Percentiles rank a stretch among this genome's conserved stretches.
These are phyloP conservation scores for Toxotes jaculatrix DNA, from an alignment of 2,113 vertebrate genomes.

Conservation along the genomic window DNA sequence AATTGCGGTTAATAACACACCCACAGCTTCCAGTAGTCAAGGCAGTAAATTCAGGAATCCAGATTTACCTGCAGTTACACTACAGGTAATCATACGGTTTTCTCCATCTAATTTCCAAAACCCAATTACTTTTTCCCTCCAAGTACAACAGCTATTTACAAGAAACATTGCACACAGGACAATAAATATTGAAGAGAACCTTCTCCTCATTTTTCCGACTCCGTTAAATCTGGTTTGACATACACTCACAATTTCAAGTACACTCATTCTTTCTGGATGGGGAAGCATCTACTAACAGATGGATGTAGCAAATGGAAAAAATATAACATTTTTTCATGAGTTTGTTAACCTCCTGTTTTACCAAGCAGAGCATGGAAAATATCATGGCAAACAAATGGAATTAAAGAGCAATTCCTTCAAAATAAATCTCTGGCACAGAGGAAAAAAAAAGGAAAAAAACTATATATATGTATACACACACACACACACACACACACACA, in stretches of 20 bases:
- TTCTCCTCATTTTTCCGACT: constrained; percentile 42
- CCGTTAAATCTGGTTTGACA: constrained; percentile 36
- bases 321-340: background rate
- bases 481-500: no score
- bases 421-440: constrained; percentile 53
- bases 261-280: constrained; percentile 19
- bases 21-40: constrained; percentile 25
- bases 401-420: constrained; percentile 62
- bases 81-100: constrained; percentile 38
- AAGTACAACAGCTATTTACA: constrained; percentile 46
- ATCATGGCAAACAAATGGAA: constrained; percentile 55
- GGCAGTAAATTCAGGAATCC: constrained; percentile 28
- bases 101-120: constrained; percentile 48
- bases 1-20: constrained; percentile 32
- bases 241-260: constrained; percentile 31
- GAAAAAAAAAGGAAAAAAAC: background rate
- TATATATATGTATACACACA: no score
- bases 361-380: constrained; percentile 36
- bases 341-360: constrained; percentile 45
- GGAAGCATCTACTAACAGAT: constrained; percentile 39
- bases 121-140: constrained; percentile 37
- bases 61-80: constrained; percentile 32
- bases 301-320: constrained; percentile 20
- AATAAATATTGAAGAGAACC: constrained; percentile 44
- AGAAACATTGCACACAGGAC: constrained; percentile 38